These are phyloP conservation scores for Bombus impatiens DNA, from an alignment of 1,140 invertebrate species.

Conservation along the genomic window DNA sequence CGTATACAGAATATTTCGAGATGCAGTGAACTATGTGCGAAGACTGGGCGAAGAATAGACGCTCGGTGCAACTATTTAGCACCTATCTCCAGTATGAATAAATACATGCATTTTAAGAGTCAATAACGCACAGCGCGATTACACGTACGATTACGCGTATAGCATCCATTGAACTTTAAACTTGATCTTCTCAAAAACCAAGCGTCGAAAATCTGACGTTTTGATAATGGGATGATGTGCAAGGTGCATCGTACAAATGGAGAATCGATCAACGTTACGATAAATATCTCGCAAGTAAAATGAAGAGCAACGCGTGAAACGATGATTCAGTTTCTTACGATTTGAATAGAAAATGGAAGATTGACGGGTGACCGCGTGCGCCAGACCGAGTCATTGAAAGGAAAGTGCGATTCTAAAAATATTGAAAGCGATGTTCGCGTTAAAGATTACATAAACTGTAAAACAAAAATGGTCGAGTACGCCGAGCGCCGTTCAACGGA, in stretches of 20 bases:
- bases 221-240: too few relatives aligned
- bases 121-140: neutral
- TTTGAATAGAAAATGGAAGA: neutral
- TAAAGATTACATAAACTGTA: slow-evolving; percentile 32
- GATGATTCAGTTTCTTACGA: neutral
- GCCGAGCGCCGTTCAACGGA: slow-evolving; percentile 14
- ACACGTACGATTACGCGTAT: too few relatives aligned
- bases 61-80: neutral
- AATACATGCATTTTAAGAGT: neutral
- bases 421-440: neutral
- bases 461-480: slow-evolving; percentile 10
- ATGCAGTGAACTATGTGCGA: neutral
- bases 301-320: neutral
- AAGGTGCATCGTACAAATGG: too few relatives aligned
- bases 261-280: neutral
- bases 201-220: too few relatives aligned
- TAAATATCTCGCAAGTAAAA: neutral
- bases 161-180: too few relatives aligned
- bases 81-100: neutral
- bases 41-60: slow-evolving; percentile 12
- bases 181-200: too few relatives aligned
- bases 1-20: neutral
- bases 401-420: slow-evolving; percentile 30
- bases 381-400: neutral
- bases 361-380: neutral